Evolutionary conservation across 92 coral and sea anemone species (phyloP), one percentile per base, ranked within the genome.

Genomic region (Heteractis magnifica): DNA sequence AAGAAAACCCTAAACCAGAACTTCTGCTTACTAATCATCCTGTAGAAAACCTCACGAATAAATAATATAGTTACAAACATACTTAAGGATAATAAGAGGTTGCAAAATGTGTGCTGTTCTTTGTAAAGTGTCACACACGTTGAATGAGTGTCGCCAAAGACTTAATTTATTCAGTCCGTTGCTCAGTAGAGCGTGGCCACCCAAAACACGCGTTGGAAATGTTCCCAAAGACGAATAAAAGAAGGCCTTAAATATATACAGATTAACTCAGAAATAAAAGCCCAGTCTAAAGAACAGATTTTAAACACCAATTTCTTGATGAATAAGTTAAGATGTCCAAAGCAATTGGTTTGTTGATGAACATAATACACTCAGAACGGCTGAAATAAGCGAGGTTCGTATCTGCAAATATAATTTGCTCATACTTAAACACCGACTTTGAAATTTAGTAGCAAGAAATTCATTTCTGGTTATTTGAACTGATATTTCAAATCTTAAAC

Each of bases 141-240:
- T 71, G 73, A 88, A 49, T 51, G 77, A 75, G 26, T 75, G 81
- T 72, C 19, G 76, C 82, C 82, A 82, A 85, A 81, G 73, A 72
- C 81, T 82, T 88, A 91, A 91, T 93, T 87, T 84, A 91, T 93
- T 89, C 93, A 90, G 83, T 87, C 84, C 86, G 86, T 86, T 92
- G 92, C 88, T 89, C 98, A 93, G 53, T 87, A 80, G 90, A 93
- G 98, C 98, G 95, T 89, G 76, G 88, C 91, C 93, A 83, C 86
- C 98, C 91, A 93, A 93, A 93, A 93, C 98, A 93, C 93, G 98
- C 98, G 98, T 93, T 93, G 85, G 81, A 93, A 91, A 91, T 91
- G 92, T 89, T 89, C 88, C 90, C 68, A 79, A 77, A 77, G 58
- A 48, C 34, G 50, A 68, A 56, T 65, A 65, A 78, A 71, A 6